Percentiles rank a stretch among this genome's conserved stretches.
Conservation (phyloP, 2,888 invertebrate genomes). For the Tenthredo livida region DNA sequence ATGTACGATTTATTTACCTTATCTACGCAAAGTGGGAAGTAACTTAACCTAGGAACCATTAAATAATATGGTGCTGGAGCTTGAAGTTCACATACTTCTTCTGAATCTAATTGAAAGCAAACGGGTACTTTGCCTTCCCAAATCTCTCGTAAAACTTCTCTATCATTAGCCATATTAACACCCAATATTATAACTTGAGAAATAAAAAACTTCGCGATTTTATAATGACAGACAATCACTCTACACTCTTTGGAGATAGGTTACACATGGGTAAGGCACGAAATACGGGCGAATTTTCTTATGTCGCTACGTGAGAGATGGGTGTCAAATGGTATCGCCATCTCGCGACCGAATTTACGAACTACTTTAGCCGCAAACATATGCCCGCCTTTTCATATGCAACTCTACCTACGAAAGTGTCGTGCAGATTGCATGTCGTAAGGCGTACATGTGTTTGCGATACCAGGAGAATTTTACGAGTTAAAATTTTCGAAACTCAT, state of each 20-base stretch:
- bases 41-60: slow-evolving; percentile 95
- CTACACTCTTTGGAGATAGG: background rate
- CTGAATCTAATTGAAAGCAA: slow-evolving; percentile 92
- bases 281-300: background rate
- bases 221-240: background rate
- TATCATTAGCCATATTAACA: slow-evolving; percentile 92
- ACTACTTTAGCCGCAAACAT: too few relatives aligned
- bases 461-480: too few relatives aligned
- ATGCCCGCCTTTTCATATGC: too few relatives aligned
- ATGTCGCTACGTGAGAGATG: background rate
- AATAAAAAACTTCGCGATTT: background rate
- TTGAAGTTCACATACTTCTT: slow-evolving; percentile 93
- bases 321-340: too few relatives aligned
- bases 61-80: slow-evolving; percentile 96
- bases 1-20: slow-evolving; percentile 83
- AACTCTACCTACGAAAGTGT: too few relatives aligned
- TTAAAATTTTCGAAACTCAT: too few relatives aligned
- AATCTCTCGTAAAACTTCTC: slow-evolving; percentile 95
- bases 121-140: slow-evolving; percentile 98
- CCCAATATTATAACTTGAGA: background rate
- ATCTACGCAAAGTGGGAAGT: slow-evolving; percentile 96
- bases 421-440: too few relatives aligned
- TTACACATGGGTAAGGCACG: background rate
- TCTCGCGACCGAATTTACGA: too few relatives aligned
- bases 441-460: too few relatives aligned